These are phyloP conservation scores for Scortum barcoo DNA, from an alignment of 2,113 vertebrate genomes.

Conservation along the genomic window DNA sequence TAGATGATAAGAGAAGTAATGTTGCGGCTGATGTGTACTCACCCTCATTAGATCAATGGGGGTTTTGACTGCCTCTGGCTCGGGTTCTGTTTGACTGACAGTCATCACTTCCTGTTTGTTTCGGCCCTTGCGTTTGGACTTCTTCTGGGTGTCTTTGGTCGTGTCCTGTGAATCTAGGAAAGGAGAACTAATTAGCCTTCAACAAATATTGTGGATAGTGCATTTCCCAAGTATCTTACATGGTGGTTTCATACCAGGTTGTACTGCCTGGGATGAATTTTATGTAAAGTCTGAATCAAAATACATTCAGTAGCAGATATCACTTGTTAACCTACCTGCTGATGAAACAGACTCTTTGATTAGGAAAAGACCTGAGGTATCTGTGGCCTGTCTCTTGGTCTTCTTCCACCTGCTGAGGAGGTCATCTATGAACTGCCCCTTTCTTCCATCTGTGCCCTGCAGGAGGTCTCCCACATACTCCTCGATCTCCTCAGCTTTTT, in stretches of 20 bases:
- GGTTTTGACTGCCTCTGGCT: slow-evolving; percentile 90
- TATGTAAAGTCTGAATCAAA: not conserved
- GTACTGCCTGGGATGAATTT: not conserved
- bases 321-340: slow-evolving; percentile 59
- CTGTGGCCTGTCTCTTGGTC: slow-evolving; percentile 73
- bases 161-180: slow-evolving; percentile 80
- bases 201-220: not conserved
- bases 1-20: not conserved
- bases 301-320: not conserved
- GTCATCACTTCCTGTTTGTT: slow-evolving; percentile 89
- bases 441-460: slow-evolving; percentile 91
- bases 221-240: not conserved
- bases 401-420: slow-evolving; percentile 88
- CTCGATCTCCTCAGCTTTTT: slow-evolving; percentile 90
- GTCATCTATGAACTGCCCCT: slow-evolving; percentile 90
- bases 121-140: slow-evolving; percentile 92
- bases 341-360: slow-evolving; percentile 74
- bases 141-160: slow-evolving; percentile 88
- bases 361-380: slow-evolving; percentile 62
- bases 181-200: not conserved
- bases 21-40: slow-evolving; percentile 15
- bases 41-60: slow-evolving; percentile 96
- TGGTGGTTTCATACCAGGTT: not conserved
- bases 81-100: slow-evolving; percentile 76
- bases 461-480: slow-evolving; percentile 94